Conservation (phyloP, 2,113 vertebrate species). For the Cariama cristata region DNA sequence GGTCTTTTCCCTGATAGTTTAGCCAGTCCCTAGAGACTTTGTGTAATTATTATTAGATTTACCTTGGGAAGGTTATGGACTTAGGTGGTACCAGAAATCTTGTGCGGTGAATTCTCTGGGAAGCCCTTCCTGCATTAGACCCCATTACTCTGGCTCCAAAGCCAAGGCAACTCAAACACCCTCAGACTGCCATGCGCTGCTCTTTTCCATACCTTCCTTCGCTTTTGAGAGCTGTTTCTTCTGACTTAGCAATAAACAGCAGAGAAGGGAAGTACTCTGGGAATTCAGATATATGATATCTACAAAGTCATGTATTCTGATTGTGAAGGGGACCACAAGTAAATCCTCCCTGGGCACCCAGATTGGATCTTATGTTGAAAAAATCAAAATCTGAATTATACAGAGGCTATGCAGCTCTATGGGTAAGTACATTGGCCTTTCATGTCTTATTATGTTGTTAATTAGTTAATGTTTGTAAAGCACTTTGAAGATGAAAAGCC, state of each 20-base stretch:
- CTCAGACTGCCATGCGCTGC: neutral
- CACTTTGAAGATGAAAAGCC: constrained; percentile 75
- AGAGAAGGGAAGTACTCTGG: neutral
- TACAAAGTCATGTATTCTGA: neutral
- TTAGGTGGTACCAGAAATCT: neutral
- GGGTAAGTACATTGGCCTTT: constrained; percentile 59
- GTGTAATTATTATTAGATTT: neutral
- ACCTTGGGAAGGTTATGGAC: neutral
- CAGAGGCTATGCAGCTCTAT: constrained; percentile 25
- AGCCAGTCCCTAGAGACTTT: neutral
- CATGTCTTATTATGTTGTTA: constrained; percentile 74
- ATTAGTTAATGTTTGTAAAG: constrained; percentile 78
- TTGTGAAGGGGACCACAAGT: neutral
- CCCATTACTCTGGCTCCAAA: neutral
- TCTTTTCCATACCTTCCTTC: neutral
- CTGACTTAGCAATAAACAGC: neutral
- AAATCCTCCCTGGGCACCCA: neutral
- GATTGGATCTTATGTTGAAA: constrained; percentile 18
- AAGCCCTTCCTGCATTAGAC: neutral
- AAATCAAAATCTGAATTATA: constrained; percentile 63
- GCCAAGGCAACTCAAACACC: neutral
- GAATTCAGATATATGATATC: neutral
- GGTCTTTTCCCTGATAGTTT: neutral
- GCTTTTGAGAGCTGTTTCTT: neutral
- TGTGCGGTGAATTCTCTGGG: neutral